Conservation (phyloP, 2,888 invertebrate species). For the Epinotia brunnichana region DNA sequence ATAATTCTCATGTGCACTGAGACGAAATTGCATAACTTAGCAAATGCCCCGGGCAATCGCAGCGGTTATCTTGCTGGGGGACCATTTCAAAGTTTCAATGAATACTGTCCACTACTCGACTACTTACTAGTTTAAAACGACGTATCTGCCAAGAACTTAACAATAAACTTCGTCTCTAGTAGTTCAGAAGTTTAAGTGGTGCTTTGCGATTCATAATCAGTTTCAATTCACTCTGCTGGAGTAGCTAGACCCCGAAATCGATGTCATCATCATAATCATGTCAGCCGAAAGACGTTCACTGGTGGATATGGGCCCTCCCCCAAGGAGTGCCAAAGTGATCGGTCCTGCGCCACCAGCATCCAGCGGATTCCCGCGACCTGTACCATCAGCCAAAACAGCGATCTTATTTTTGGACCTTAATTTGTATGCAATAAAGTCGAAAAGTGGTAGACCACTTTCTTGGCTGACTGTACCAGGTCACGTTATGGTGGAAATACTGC, state of each 20-base stretch:
- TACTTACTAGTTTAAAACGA: background rate
- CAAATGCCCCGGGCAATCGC: background rate
- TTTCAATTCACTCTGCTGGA: background rate
- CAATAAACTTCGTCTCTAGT: slow-evolving; percentile 1
- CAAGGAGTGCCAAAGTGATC: too few species aligned
- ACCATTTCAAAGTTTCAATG: slow-evolving; percentile 1
- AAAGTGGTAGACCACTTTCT: too few species aligned
- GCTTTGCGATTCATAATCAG: background rate
- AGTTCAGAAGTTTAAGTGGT: slow-evolving; percentile 1
- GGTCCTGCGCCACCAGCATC: too few species aligned
- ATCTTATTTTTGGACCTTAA: too few species aligned
- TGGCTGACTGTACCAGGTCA: too few species aligned
- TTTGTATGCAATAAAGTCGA: too few species aligned
- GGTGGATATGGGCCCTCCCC: too few species aligned
- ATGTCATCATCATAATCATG: too few species aligned
- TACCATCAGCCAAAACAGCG: too few species aligned
- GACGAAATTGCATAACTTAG: background rate
- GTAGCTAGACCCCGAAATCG: background rate
- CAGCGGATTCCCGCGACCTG: too few species aligned
- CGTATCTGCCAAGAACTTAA: background rate
- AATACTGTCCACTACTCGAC: background rate
- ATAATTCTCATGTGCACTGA: background rate
- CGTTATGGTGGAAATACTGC: too few species aligned
- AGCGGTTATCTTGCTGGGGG: background rate
- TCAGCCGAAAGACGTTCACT: too few species aligned